Evolutionary conservation across 1,140 invertebrate species (phyloP).

Genomic region (Goniozus legneri): DNA sequence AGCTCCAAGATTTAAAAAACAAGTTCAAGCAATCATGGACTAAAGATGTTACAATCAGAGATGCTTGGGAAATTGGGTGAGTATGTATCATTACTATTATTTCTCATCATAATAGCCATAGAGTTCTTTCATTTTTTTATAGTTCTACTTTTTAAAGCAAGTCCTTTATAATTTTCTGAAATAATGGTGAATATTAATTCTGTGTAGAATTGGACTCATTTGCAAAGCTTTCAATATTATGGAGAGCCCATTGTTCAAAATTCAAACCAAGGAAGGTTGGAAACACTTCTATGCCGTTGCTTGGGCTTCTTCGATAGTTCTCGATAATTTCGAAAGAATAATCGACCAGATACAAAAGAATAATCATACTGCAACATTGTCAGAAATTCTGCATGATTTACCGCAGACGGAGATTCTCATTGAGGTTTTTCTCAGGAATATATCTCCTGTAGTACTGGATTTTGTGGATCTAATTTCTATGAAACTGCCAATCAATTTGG

Average conservation of each 20-base stretch:
- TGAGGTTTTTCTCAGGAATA: constrained; percentile 28
- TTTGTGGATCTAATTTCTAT: constrained; percentile 33
- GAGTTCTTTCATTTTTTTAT: neutral
- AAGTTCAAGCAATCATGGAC: constrained; percentile 33
- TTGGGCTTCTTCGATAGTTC: constrained; percentile 31
- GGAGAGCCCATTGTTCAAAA: constrained; percentile 38
- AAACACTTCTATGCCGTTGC: constrained; percentile 30
- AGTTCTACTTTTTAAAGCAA: neutral
- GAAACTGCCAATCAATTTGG: constrained; percentile 31
- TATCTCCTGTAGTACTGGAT: constrained; percentile 33
- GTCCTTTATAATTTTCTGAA: constrained; percentile 17
- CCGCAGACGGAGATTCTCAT: constrained; percentile 35
- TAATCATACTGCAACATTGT: constrained; percentile 19
- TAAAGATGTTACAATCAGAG: constrained; percentile 15
- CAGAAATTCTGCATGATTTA: constrained; percentile 28
- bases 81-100: neutral
- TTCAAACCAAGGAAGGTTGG: constrained; percentile 27
- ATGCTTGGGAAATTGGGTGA: constrained; percentile 41
- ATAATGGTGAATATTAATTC: constrained; percentile 11
- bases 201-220: constrained; percentile 44
- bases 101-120: neutral
- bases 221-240: constrained; percentile 40
- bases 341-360: constrained; percentile 33
- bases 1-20: constrained; percentile 19
- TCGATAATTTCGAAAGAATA: constrained; percentile 35